Evolutionary conservation across 2,113 vertebrate species (phyloP), one percentile per base, ranked within the genome.

Genomic region (Chlorodrepanis virens): DNA sequence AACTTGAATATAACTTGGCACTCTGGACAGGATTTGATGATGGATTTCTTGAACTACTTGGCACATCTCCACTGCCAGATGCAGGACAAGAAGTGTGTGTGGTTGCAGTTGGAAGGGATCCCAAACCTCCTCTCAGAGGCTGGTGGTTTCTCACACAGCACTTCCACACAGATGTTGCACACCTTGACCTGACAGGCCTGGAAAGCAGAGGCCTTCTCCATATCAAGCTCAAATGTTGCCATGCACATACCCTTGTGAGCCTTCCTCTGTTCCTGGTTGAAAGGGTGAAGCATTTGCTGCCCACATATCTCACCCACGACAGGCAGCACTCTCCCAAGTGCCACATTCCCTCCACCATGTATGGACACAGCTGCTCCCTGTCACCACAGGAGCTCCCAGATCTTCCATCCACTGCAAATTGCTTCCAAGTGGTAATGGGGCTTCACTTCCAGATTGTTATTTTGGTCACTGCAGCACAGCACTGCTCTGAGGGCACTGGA

Each of bases 101-200:
- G 99, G 77, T 96, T 99, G 97, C 99, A 99, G 97, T 97, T 99
- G 64, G 99, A 99, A 72, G 99, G 98, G 72, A 99, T 99, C 40
- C 99, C 99, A 12, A 99, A 99, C 69, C 98, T 97, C 45, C 99
- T 97, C 92, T 99, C 99, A 0, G 98, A 99, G 3, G 98, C 98
- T 1, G 98, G 98, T 0, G 96, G 83, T 90, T 99, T 99, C 96
- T 99, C 98, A 1, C 99, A 98, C 87, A 99, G 98, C 93, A 99
- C 98, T 89, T 99, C 99, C 99, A 99, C 99, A 88, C 99, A 99
- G 98, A 99, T 99, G 27, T 98, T 99, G 74, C 99, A 99, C 80
- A 99, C 98, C 94, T 99, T 99, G 92, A 99, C 98, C 96, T 99
- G 98, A 56, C 99, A 99, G 8, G 98, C 98, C 96, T 99, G 99